A percentile compares a stretch with the other conserved stretches of the same genome.
phyloP scores from a whole-genome alignment of 2,888 invertebrate genomes.

The Eristalis arbustorum region DNA sequence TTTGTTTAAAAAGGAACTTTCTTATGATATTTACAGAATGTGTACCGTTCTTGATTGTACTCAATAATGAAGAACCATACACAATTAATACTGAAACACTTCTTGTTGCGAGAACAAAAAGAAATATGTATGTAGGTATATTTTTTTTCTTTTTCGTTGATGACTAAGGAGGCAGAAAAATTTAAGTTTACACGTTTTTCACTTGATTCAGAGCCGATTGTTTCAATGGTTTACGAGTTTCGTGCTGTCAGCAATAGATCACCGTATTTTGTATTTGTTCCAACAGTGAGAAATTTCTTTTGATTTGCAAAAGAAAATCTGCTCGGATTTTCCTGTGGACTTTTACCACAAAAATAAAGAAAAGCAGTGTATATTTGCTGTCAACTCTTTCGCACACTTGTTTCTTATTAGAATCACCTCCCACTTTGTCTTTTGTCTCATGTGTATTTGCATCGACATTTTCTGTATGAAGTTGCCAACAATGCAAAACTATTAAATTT shows the following conservation, averaged over 20 bases:
- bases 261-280: neutral
- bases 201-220: neutral
- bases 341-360: slow-evolving; percentile 67
- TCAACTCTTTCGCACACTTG: slow-evolving; percentile 66
- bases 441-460: slow-evolving; percentile 29
- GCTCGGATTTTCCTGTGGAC: slow-evolving; percentile 58
- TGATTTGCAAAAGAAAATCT: slow-evolving; percentile 52
- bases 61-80: slow-evolving; percentile 40
- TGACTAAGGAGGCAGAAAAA: slow-evolving; percentile 47
- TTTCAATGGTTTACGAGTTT: slow-evolving; percentile 13
- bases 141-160: slow-evolving; percentile 43
- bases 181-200: slow-evolving; percentile 20
- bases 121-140: slow-evolving; percentile 2
- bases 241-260: slow-evolving; percentile 22
- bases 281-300: slow-evolving; percentile 7
- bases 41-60: slow-evolving; percentile 18
- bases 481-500: slow-evolving; percentile 32
- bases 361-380: slow-evolving; percentile 35
- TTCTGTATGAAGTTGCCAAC: slow-evolving; percentile 63
- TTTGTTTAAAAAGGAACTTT: slow-evolving; percentile 11
- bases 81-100: slow-evolving; percentile 62
- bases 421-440: slow-evolving; percentile 55
- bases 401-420: slow-evolving; percentile 47
- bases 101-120: slow-evolving; percentile 35
- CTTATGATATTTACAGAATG: slow-evolving; percentile 41